Percentiles rank a stretch among this genome's conserved stretches.
Evolutionary conservation across 1,140 invertebrate species (phyloP).

Genomic region (Eufriesea mexicana): DNA sequence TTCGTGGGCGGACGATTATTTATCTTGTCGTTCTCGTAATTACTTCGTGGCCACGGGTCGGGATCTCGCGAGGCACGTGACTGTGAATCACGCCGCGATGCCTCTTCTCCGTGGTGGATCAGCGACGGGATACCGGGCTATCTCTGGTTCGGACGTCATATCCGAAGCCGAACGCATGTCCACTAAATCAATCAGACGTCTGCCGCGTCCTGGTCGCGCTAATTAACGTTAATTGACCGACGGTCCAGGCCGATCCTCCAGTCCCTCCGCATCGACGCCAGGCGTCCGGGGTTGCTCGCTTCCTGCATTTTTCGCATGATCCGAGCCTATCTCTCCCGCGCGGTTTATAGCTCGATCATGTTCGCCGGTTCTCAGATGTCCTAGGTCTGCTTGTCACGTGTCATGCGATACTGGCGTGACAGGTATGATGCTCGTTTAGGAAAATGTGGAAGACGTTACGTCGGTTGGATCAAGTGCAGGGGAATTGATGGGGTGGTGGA

Average conservation of each 20-base stretch:
- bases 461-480: too few species aligned
- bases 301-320: background rate
- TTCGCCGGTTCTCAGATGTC: too few species aligned
- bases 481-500: too few species aligned
- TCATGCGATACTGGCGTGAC: too few species aligned
- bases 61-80: conserved; percentile 44
- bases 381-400: too few species aligned
- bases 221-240: conserved; percentile 73
- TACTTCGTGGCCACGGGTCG: conserved; percentile 49
- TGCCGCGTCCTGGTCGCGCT: conserved; percentile 48
- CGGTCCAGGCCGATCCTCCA: conserved; percentile 38
- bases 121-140: conserved; percentile 29
- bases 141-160: conserved; percentile 41
- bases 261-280: background rate
- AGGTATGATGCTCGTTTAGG: too few species aligned
- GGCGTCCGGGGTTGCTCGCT: too few species aligned
- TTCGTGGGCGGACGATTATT: conserved; percentile 62
- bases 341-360: too few species aligned
- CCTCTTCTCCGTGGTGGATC: background rate
- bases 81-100: conserved; percentile 51
- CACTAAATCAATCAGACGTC: conserved; percentile 71
- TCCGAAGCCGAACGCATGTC: conserved; percentile 38
- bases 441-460: too few species aligned
- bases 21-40: conserved; percentile 63
- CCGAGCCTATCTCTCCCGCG: too few species aligned